Evolutionary conservation across 2,113 vertebrate species (phyloP).

Genomic region (Alexandromys fortis): DNA sequence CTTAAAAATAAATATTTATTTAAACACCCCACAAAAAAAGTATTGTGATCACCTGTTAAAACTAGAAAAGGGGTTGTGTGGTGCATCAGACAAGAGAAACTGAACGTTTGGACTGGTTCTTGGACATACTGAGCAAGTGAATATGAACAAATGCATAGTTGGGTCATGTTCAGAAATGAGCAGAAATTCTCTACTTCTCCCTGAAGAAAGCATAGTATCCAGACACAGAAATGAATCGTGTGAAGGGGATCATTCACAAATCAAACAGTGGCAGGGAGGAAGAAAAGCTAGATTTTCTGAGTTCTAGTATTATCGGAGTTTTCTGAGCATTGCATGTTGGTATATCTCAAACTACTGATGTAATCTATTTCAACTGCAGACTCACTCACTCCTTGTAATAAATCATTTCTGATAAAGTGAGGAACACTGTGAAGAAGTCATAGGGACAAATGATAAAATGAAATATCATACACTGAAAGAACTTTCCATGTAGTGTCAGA

Average conservation of each 20-base stretch:
- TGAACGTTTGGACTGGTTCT: not conserved
- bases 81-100: not conserved
- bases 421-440: not conserved
- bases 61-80: not conserved
- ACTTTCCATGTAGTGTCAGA: conserved; percentile 40
- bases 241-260: not conserved
- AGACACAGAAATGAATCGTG: not conserved
- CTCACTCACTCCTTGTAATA: not conserved
- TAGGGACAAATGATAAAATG: conserved; percentile 43
- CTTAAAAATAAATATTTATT: too few relatives aligned
- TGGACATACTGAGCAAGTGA: not conserved
- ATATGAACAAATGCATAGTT: not conserved
- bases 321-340: not conserved
- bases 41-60: not conserved
- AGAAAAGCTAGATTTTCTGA: not conserved
- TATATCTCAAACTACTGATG: not conserved
- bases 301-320: not conserved
- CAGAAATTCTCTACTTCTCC: not conserved
- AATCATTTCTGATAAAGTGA: conserved; percentile 24
- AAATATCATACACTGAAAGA: conserved; percentile 15
- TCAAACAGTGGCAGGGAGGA: not conserved
- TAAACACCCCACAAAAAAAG: too few relatives aligned
- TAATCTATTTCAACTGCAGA: conserved; percentile 20
- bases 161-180: not conserved
- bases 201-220: not conserved